Conservation (phyloP, 2,888 invertebrate species). For the Nebria brevicollis region DNA sequence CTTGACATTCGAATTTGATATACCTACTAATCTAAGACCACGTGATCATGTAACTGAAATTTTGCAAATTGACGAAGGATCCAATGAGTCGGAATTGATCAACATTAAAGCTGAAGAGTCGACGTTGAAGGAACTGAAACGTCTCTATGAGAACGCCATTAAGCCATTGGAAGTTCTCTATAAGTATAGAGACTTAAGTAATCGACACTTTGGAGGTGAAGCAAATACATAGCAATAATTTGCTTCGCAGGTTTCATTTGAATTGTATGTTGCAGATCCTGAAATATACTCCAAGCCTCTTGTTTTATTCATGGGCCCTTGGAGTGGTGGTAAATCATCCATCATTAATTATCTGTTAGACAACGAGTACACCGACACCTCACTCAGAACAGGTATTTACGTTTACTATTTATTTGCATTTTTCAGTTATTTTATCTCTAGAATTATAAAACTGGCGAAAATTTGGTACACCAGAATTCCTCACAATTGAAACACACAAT, state of each 20-base stretch:
- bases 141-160: constrained; percentile 85
- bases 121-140: constrained; percentile 85
- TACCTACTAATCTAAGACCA: constrained; percentile 80
- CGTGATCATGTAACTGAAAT: constrained; percentile 84
- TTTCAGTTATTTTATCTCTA: no score
- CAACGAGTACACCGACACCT: constrained; percentile 83
- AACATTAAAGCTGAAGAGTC: constrained; percentile 79
- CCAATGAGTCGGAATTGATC: constrained; percentile 75
- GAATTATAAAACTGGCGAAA: no score
- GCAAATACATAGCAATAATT: not conserved
- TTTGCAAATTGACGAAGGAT: constrained; percentile 81
- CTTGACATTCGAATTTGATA: constrained; percentile 70
- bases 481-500: no score
- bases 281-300: constrained; percentile 95
- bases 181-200: constrained; percentile 91
- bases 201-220: constrained; percentile 84
- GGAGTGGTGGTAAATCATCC: constrained; percentile 96
- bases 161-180: constrained; percentile 91
- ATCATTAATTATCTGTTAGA: constrained; percentile 92
- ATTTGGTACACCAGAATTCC: no score
- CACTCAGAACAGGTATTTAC: constrained; percentile 82
- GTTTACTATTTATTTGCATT: constrained; percentile 17
- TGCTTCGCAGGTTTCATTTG: not conserved
- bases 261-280: constrained; percentile 70
- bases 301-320: constrained; percentile 93